These are phyloP conservation scores for Stomatorhinus ivindoensis DNA, from an alignment of 2,113 vertebrate genomes.

Conservation along the genomic window DNA sequence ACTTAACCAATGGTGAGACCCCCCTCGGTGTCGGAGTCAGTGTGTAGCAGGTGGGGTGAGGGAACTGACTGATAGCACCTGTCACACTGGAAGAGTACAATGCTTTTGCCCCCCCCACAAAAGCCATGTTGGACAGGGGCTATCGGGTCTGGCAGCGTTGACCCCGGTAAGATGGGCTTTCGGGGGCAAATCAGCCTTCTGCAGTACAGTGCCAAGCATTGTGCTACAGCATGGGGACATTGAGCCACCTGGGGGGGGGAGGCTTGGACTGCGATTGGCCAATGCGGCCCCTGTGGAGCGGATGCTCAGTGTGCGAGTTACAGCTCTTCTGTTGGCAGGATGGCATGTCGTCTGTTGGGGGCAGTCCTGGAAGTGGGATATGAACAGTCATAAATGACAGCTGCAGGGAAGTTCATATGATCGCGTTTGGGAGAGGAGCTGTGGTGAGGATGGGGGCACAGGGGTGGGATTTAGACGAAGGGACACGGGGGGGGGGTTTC, in stretches of 20 bases:
- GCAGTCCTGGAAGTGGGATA: neutral
- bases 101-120: neutral
- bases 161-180: neutral
- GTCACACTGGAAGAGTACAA: neutral
- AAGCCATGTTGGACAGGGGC: neutral
- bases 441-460: neutral
- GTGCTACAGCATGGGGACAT: neutral
- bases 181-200: neutral
- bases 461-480: neutral
- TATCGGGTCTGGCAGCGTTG: neutral
- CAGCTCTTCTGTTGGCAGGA: neutral
- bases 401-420: neutral
- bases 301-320: neutral
- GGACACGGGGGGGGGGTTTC: neutral
- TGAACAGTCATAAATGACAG: neutral
- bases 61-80: neutral
- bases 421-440: neutral
- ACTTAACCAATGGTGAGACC: neutral
- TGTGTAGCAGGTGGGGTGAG: neutral
- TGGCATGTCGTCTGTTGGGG: neutral
- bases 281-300: neutral
- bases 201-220: neutral
- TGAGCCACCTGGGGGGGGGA: neutral
- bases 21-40: neutral
- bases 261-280: neutral